Evolutionary conservation across 2,797 vertebrate species (phyloP), one percentile per base, ranked within the genome.

Genomic region (Peromyscus attwateri): DNA sequence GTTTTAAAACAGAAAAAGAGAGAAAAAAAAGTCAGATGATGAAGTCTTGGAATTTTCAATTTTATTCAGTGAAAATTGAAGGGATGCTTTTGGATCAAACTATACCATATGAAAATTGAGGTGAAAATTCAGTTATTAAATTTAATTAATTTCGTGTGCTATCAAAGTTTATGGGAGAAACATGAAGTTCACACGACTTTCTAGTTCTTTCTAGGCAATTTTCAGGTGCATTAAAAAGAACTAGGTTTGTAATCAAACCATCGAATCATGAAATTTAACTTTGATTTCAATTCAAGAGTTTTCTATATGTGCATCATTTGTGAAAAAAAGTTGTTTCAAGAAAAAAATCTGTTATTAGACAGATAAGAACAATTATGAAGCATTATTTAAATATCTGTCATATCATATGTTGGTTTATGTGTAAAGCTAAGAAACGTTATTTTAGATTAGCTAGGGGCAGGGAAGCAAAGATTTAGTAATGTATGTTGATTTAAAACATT

Each of bases 1-100:
- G 27, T 90, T 62, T 96, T 29, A 94, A 97, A 96, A 80, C n/a
- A 79, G 80, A 94, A 91, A 92, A 91, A 10, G 2, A 64, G 1
- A 60, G 88, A 64, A 88, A 70, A 70, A 95, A 83, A 89, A 25
- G 6, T 52, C n/a, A 88, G 40, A 31, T 89, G 40, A 88, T 9
- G 62, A 0, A 81, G 11, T 1, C 52, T 94, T 64, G 13, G 40
- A 94, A 57, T 92, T 95, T 93, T 84, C 29, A 96, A 75, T 29
- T 64, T 87, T 77, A 89, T 81, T 64, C 43, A 52, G 13, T 91
- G 71, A 95, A 96, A 95, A 96, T 95, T 64, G 29, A 62, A 88
- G 6, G 31, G 27, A 95, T 92, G 27, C 6, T 77, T 96, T 89
- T 77, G 43, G 84, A 66, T 93, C 27, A 93, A 96, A 95, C 92